Conservation (phyloP, 2,797 vertebrate genomes). For the Micromesistius poutassou region DNA sequence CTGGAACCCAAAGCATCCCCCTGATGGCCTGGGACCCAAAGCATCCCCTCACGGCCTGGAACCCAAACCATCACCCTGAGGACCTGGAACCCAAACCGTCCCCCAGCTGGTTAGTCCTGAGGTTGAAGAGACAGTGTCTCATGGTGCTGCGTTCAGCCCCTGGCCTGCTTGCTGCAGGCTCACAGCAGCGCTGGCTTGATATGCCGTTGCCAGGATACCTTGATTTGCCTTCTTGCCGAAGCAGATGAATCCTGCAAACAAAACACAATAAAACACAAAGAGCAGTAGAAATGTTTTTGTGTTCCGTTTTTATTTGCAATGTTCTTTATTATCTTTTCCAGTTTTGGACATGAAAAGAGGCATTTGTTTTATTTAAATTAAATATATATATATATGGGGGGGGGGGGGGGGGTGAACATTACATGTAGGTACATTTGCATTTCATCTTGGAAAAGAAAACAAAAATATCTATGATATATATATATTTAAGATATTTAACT, state of each 20-base stretch:
- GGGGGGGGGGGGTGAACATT: slow-evolving; percentile 24
- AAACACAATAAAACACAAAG: slow-evolving; percentile 55
- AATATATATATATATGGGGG: slow-evolving; percentile 82
- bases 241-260: neutral
- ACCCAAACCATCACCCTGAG: too few species aligned
- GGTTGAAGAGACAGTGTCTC: too few species aligned
- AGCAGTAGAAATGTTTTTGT: slow-evolving; percentile 3
- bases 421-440: slow-evolving; percentile 60
- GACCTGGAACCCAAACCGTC: too few species aligned
- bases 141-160: too few species aligned
- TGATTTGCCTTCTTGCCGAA: too few species aligned
- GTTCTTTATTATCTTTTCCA: slow-evolving; percentile 86
- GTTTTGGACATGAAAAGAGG: slow-evolving; percentile 87
- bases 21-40: too few species aligned
- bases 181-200: too few species aligned
- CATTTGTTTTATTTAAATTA: slow-evolving; percentile 85
- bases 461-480: slow-evolving; percentile 24
- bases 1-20: too few species aligned
- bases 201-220: too few species aligned
- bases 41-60: too few species aligned
- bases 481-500: slow-evolving; percentile 64
- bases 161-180: too few species aligned
- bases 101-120: too few species aligned
- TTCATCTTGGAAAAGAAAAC: slow-evolving; percentile 49
- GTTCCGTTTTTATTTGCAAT: slow-evolving; percentile 68